Evolutionary conservation across 1,140 invertebrate species (phyloP).

Genomic region (Drosophila equinoxialis): DNA sequence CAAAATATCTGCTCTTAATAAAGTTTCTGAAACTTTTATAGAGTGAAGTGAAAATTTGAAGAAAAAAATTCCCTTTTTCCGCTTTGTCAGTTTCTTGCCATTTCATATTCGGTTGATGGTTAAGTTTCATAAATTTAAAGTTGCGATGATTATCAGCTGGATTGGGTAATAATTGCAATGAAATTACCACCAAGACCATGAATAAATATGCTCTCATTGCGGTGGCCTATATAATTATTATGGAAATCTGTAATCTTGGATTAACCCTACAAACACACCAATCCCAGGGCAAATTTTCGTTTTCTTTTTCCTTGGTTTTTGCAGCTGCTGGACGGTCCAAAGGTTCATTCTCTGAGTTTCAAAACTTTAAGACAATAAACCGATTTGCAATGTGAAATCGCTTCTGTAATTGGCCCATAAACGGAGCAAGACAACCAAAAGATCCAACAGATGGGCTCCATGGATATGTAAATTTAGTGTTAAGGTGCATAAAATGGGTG

Average conservation of each 20-base stretch:
- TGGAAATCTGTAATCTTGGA: constrained; percentile 12
- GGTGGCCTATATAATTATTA: constrained; percentile 14
- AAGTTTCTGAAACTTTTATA: too few relatives aligned
- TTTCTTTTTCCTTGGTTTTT: constrained; percentile 6
- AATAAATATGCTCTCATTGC: constrained; percentile 12
- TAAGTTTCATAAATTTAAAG: constrained; percentile 13
- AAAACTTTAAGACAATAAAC: constrained; percentile 13
- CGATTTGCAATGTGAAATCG: constrained; percentile 54
- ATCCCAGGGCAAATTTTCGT: not conserved
- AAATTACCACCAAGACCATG: constrained; percentile 9
- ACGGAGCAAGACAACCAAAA: constrained; percentile 28
- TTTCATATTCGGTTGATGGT: not conserved
- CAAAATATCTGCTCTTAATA: too few relatives aligned
- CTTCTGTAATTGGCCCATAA: constrained; percentile 53
- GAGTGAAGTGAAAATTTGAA: not conserved
- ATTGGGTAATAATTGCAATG: constrained; percentile 18
- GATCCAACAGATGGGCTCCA: constrained; percentile 7
- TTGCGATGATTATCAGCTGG: constrained; percentile 4
- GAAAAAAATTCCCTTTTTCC: not conserved
- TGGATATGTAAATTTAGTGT: constrained; percentile 65
- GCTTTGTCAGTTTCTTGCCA: not conserved
- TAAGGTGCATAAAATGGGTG: constrained; percentile 75
- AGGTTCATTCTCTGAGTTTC: not conserved
- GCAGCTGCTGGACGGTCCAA: constrained; percentile 25
- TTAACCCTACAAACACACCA: constrained; percentile 14